Conservation (phyloP, 2,797 vertebrate genomes). For the Arrhamphus sclerolepis region DNA sequence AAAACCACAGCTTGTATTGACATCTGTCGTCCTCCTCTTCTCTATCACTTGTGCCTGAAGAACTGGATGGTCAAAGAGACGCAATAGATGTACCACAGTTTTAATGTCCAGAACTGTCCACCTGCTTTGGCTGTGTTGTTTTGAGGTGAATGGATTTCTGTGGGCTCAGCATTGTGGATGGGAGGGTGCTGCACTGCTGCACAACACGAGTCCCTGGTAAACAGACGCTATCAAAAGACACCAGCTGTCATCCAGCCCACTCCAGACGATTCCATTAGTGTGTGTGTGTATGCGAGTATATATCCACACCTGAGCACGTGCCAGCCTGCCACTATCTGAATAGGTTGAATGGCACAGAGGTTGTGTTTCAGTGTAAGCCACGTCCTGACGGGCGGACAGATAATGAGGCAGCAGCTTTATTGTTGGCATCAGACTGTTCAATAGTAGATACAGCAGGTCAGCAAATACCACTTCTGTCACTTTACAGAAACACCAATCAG, state of each 20-base stretch:
- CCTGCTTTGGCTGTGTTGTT: conserved; percentile 57
- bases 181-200: conserved; percentile 8
- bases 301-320: conserved; percentile 34
- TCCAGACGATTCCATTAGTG: conserved; percentile 70
- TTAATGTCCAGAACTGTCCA: conserved; percentile 72
- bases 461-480: conserved; percentile 65
- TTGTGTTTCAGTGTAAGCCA: conserved; percentile 12
- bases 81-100: conserved; percentile 52
- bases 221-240: conserved; percentile 69
- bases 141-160: conserved; percentile 59
- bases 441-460: conserved; percentile 72
- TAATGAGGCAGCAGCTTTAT: conserved; percentile 62
- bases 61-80: conserved; percentile 42
- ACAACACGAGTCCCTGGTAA: conserved; percentile 43
- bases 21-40: conserved; percentile 44
- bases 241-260: conserved; percentile 57
- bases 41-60: conserved; percentile 53
- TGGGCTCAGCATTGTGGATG: conserved; percentile 63
- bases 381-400: conserved; percentile 49
- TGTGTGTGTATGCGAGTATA: conserved; percentile 10
- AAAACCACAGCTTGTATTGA: conserved; percentile 8
- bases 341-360: conserved; percentile 51
- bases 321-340: conserved; percentile 57
- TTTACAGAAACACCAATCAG: too few relatives aligned
- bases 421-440: conserved; percentile 71